Evolutionary conservation across 1,140 invertebrate genomes (phyloP), one percentile per base, ranked within the genome.

Genomic region (Hermatobates lingyangjiaoensis): DNA sequence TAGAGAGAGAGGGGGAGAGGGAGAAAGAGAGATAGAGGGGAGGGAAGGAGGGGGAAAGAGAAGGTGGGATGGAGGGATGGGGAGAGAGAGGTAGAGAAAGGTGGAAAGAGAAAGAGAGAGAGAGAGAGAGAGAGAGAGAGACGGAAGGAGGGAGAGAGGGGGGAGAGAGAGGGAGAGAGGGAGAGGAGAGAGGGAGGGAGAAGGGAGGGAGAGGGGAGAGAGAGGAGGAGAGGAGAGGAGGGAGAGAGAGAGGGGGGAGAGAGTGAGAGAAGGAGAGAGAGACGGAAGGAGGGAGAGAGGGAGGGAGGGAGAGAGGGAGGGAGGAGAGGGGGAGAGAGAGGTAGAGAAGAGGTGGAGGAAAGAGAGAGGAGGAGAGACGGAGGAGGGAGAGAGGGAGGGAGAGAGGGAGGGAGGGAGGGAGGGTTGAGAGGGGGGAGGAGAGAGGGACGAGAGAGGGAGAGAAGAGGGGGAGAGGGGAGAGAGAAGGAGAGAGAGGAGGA

Each of bases 341-440:
- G 48, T 30, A 28, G 34, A 20, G 34, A 28, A 49, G 27, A 38
- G 34, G 24, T n/a, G n/a, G n/a, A n/a, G n/a, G n/a, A n/a, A n/a
- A n/a, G n/a, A n/a, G n/a, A n/a, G n/a, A n/a, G n/a, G n/a, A n/a
- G n/a, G n/a, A n/a, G n/a, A n/a, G n/a, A n/a, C n/a, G n/a, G n/a
- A n/a, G n/a, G n/a, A n/a, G 48, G 34, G 48, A 30, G 20, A 49
- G 48, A 38, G 48, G n/a, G 20, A 30, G 27, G 24, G 48, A 30
- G 18, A 23, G 24, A 23, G 24, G 18, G 34, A 28, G 34, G 18
- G 34, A 28, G 34, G 48, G n/a, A 20, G n/a, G n/a, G n/a, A n/a
- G n/a, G n/a, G n/a, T n/a, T n/a, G n/a, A n/a, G n/a, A n/a, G n/a
- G n/a, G n/a, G n/a, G n/a, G n/a, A n/a, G n/a, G n/a, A n/a, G n/a